These are phyloP conservation scores for Bursaphelenchus mucronatus DNA, from an alignment of 1,140 invertebrate genomes.

Conservation along the genomic window DNA sequence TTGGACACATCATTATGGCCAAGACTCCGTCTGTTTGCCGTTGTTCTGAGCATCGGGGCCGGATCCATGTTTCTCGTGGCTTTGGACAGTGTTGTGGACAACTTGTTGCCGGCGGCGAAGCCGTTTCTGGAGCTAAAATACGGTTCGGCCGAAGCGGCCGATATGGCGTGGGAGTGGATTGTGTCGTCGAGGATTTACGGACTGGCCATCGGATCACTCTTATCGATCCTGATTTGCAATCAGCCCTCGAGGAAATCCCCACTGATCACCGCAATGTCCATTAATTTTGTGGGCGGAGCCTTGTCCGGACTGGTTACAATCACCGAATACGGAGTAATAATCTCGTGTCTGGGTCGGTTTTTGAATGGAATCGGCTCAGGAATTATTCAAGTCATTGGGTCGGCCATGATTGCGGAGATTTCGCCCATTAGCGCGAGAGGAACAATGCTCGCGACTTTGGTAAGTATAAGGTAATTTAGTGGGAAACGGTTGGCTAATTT, in stretches of 20 bases:
- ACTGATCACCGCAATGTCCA: slow-evolving; percentile 28
- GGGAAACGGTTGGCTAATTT: slow-evolving; percentile 7
- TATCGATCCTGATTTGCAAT: slow-evolving; percentile 37
- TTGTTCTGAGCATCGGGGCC: slow-evolving; percentile 45
- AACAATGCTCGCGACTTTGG: slow-evolving; percentile 42
- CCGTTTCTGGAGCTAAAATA: slow-evolving; percentile 37
- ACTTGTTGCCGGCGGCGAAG: slow-evolving; percentile 36
- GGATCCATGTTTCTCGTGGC: slow-evolving; percentile 46
- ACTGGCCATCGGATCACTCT: slow-evolving; percentile 35
- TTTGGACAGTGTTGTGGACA: slow-evolving; percentile 45
- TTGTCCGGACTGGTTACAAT: slow-evolving; percentile 33
- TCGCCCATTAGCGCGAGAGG: slow-evolving; percentile 37
- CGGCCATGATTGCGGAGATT: slow-evolving; percentile 35
- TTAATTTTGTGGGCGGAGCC: slow-evolving; percentile 41
- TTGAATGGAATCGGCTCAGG: slow-evolving; percentile 41
- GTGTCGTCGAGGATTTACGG: slow-evolving; percentile 46
- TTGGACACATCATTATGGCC: slow-evolving; percentile 5
- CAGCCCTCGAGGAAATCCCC: slow-evolving; percentile 28
- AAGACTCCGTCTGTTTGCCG: slow-evolving; percentile 29
- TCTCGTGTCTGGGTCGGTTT: slow-evolving; percentile 37
- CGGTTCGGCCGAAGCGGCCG: slow-evolving; percentile 21
- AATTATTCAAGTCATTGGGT: slow-evolving; percentile 30
- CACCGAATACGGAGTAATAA: slow-evolving; percentile 13
- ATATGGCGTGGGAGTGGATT: slow-evolving; percentile 48
- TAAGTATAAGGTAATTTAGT: slow-evolving; percentile 19